phyloP scores from a whole-genome alignment of 2,888 invertebrate species.

The Sepioteuthis lessoniana region DNA sequence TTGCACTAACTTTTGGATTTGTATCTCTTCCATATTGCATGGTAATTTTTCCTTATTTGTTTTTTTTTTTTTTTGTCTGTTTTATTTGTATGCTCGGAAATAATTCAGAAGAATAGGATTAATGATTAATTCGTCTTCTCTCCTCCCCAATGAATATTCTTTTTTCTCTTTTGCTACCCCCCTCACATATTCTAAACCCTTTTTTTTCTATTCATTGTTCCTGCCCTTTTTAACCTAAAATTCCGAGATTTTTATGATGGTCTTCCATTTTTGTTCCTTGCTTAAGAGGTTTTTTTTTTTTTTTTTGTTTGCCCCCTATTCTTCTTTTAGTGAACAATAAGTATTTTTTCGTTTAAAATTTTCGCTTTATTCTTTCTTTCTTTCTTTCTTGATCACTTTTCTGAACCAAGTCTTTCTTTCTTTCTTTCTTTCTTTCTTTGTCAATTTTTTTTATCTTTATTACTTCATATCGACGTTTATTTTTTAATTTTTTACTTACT shows the following conservation, averaged over 20 bases:
- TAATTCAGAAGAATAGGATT: constrained; percentile 15
- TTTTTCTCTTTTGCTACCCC: not conserved
- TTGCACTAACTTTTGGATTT: not conserved
- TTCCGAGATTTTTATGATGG: too few relatives aligned
- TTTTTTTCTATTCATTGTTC: not conserved
- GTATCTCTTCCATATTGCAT: not conserved
- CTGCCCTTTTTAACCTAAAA: not conserved
- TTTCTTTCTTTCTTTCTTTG: too few relatives aligned
- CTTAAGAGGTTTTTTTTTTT: too few relatives aligned
- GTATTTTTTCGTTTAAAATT: not conserved
- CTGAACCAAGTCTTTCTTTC: too few relatives aligned
- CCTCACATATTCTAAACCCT: not conserved
- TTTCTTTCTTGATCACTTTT: too few relatives aligned
- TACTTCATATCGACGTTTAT: too few relatives aligned
- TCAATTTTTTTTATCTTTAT: too few relatives aligned
- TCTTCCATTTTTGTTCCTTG: too few relatives aligned
- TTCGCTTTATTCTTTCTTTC: not conserved
- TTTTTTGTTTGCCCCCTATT: too few relatives aligned
- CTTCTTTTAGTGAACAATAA: too few relatives aligned
- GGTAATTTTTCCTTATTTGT: not conserved
- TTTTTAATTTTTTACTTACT: too few relatives aligned
- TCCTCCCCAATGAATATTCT: not conserved
- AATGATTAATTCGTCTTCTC: not conserved
- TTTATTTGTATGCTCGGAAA: not conserved
- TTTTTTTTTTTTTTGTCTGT: not conserved